Evolutionary conservation across 2,797 vertebrate species (phyloP).

Genomic region (Pterois miles): DNA sequence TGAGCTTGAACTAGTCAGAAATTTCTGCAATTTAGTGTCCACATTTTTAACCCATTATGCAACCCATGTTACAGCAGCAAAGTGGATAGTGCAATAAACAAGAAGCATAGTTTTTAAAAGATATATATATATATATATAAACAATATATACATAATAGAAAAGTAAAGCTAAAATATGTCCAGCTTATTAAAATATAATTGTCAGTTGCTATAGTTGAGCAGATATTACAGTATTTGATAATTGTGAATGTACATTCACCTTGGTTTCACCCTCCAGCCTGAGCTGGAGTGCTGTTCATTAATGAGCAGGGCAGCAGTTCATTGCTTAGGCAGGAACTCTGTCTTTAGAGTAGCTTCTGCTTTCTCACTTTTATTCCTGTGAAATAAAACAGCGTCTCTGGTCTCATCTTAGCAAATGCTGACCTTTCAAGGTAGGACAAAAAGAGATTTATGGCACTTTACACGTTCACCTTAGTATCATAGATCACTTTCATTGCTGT

Average conservation of each 20-base stretch:
- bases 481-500: conserved; percentile 76
- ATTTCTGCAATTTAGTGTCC: background rate
- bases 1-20: background rate
- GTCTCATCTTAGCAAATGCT: conserved; percentile 77
- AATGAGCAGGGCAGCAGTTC: conserved; percentile 40
- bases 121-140: no score
- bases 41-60: background rate
- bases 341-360: conserved; percentile 51
- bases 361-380: conserved; percentile 68
- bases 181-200: no score
- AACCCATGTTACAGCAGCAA: no score
- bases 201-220: no score
- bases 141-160: no score
- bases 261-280: conserved; percentile 29
- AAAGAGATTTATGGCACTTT: conserved; percentile 82
- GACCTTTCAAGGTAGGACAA: conserved; percentile 80
- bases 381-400: conserved; percentile 69
- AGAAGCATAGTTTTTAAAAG: no score
- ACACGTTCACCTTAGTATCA: conserved; percentile 68
- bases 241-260: conserved; percentile 26
- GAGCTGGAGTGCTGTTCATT: conserved; percentile 25
- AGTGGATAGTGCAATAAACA: no score
- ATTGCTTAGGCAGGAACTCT: conserved; percentile 42
- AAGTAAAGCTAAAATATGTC: no score
- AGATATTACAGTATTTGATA: background rate